Conservation (phyloP, 2,113 vertebrate genomes). For the Alethe diademata region DNA sequence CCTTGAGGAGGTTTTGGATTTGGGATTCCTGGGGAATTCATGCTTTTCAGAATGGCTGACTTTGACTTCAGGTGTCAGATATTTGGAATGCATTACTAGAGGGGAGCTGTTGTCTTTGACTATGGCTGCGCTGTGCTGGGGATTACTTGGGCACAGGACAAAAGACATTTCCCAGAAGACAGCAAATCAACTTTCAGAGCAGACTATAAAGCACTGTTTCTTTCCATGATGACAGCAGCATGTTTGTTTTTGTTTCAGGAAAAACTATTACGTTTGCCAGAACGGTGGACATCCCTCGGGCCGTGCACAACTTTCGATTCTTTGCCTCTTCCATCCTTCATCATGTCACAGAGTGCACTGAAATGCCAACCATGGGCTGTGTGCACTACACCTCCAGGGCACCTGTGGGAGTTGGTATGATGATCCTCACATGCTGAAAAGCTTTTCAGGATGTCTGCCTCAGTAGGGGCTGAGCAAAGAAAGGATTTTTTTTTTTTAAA, state of each 20-base stretch:
- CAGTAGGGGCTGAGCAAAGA: background rate
- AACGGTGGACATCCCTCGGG: conserved; percentile 88
- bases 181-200: background rate
- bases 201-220: background rate
- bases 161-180: background rate
- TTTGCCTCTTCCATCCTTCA: conserved; percentile 91
- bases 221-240: background rate
- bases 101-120: background rate
- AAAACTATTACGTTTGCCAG: conserved; percentile 87
- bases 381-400: conserved; percentile 87
- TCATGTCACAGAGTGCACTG: conserved; percentile 84
- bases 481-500: background rate
- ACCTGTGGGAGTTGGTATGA: conserved; percentile 91
- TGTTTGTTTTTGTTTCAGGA: conserved; percentile 72
- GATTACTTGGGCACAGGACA: background rate
- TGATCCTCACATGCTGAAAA: background rate
- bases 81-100: background rate
- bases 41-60: background rate
- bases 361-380: conserved; percentile 85
- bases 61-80: background rate
- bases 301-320: conserved; percentile 90
- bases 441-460: background rate
- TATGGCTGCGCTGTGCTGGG: fast-evolving
- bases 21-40: background rate
- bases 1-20: background rate